Percentiles rank a stretch among this genome's conserved stretches.
phyloP scores from a whole-genome alignment of 2,888 invertebrate genomes.

The Seira musarum region DNA sequence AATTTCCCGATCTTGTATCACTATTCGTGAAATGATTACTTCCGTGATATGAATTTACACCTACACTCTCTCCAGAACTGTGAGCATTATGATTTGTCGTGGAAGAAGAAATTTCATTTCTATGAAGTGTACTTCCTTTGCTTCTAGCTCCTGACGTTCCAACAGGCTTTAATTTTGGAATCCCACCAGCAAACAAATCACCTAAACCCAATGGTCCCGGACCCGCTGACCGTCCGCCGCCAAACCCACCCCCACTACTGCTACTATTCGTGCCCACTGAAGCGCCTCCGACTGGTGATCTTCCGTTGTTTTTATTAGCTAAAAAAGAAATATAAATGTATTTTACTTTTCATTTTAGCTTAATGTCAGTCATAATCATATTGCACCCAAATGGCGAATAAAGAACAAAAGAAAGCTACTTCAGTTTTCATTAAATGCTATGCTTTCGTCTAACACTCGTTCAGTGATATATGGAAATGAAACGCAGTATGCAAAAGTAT shows the following conservation, averaged over 20 bases:
- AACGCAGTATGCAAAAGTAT: no score
- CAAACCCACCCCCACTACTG: conserved; percentile 72
- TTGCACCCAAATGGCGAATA: no score
- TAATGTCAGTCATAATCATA: no score
- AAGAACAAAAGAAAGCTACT: background rate
- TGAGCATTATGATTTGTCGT: conserved; percentile 15
- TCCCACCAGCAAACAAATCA: conserved; percentile 86
- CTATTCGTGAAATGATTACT: conserved; percentile 37
- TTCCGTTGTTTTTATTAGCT: conserved; percentile 53
- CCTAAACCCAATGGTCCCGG: conserved; percentile 75
- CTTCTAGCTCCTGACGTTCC: conserved; percentile 72
- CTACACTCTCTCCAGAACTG: conserved; percentile 34
- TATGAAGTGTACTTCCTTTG: conserved; percentile 35
- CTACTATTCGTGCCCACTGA: conserved; percentile 15
- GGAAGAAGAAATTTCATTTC: background rate
- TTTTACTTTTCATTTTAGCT: no score
- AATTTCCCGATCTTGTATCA: conserved; percentile 26
- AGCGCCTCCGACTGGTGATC: conserved; percentile 37
- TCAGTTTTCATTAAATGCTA: no score
- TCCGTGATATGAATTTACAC: conserved; percentile 44
- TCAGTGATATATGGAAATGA: no score
- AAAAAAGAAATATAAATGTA: conserved; percentile 2
- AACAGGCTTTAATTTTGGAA: conserved; percentile 85
- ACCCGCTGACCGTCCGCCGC: conserved; percentile 67
- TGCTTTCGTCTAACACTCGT: no score